Percentiles rank a stretch among this genome's conserved stretches.
phyloP scores from a whole-genome alignment of 1,140 invertebrate genomes.

The Drosophila bocqueti region DNA sequence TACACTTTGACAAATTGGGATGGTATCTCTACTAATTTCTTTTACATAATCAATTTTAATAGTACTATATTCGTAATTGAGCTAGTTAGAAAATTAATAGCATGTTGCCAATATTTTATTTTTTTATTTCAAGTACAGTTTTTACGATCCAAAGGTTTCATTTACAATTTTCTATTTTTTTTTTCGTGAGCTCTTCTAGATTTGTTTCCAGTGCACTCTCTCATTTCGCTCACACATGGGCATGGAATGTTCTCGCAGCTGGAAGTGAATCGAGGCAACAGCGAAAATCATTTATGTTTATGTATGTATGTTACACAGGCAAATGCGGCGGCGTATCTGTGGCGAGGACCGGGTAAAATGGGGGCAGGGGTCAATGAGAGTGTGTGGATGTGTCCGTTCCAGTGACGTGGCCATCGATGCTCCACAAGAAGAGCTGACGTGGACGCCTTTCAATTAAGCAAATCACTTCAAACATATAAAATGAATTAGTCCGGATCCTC shows the following conservation, averaged over 20 bases:
- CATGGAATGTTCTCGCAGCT: conserved; percentile 78
- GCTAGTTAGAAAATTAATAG: neutral
- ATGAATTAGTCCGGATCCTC: conserved; percentile 38
- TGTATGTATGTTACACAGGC: conserved; percentile 66
- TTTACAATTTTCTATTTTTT: neutral
- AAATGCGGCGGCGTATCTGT: conserved; percentile 33
- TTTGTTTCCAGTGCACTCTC: conserved; percentile 18
- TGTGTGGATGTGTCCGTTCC: conserved; percentile 24
- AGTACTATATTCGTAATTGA: too few species aligned
- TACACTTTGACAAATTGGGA: neutral
- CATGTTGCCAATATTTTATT: neutral
- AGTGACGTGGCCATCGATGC: conserved; percentile 72
- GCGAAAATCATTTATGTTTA: conserved; percentile 74
- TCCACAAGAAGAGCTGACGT: conserved; percentile 61
- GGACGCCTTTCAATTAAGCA: conserved; percentile 61
- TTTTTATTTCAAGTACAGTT: neutral
- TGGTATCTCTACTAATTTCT: neutral
- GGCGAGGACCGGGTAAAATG: conserved; percentile 18
- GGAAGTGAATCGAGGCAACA: conserved; percentile 74
- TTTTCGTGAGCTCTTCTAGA: neutral
- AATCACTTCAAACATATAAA: conserved; percentile 53
- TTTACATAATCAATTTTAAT: neutral
- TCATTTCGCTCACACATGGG: conserved; percentile 11
- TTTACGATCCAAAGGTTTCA: neutral
- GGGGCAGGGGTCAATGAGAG: conserved; percentile 29